Evolutionary conservation across 2,113 vertebrate genomes (phyloP), one percentile per base, ranked within the genome.

Genomic region (Callithrix jacchus): DNA sequence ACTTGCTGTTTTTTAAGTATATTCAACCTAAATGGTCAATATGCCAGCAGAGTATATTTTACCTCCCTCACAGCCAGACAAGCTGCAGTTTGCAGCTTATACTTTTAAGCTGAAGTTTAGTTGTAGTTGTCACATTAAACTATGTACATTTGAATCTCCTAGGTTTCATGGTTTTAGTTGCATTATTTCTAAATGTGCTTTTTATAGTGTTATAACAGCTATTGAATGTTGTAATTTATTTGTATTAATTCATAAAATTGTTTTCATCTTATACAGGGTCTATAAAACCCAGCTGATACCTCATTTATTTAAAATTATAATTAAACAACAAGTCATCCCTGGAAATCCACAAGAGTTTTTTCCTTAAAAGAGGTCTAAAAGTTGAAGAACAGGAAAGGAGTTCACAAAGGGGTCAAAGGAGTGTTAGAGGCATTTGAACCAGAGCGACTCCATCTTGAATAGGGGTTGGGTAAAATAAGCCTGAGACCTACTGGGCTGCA

Each of bases 241-340:
- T 45, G 49, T 77, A 77, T 89, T 73, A 52, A 84, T 91, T 90
- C 71, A 47, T 83, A 95, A 73, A 91, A 37, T 73, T 77, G 30
- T 37, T 93, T 91, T 88, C 56, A 58, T 25, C 25, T 79, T 71
- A 56, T n/a, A 1, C 20, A 61, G 88, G 32, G 79, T 32, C 18
- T 82, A 45, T 54, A 89, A 81, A 74, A 9, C 73, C 74, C 21
- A 84, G 40, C 42, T 84, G 81, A 54, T 61, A 52, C 11, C 37
- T 83, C 9, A 25, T 73, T 92, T 84, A 42, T 85, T 86, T 94
- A 68, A 86, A 73, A 81, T 89, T 68, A 82, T 89, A 89, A 84
- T 88, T 23, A 17, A 18, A 61, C 35, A 47, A 3, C 56, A 80
- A 40, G 30, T 74, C 45, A 68, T 68, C 8, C 23, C 35, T 71